These are phyloP conservation scores for Romanogobio albipinnatus DNA, from an alignment of 2,113 vertebrate species.

Conservation along the genomic window DNA sequence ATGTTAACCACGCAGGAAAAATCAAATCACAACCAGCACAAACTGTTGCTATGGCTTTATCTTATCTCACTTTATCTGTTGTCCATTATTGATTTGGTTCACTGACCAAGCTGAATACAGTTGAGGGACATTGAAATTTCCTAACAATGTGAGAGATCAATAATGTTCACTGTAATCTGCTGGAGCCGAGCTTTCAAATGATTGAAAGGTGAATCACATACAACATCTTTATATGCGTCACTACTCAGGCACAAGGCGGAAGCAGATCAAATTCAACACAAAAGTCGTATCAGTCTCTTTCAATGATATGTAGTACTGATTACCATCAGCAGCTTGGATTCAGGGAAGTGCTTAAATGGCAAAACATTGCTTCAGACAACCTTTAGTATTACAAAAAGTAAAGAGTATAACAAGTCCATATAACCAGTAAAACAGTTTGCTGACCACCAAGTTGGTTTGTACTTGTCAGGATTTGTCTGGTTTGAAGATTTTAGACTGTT, in stretches of 20 bases:
- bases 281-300: neutral
- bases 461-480: neutral
- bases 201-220: conserved; percentile 5
- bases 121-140: conserved; percentile 15
- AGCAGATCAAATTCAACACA: conserved; percentile 10
- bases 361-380: neutral
- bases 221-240: neutral
- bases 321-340: neutral
- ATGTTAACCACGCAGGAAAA: neutral
- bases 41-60: neutral
- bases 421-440: neutral
- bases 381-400: neutral
- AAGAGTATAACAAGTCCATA: too few relatives aligned
- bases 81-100: conserved; percentile 9
- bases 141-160: conserved; percentile 19
- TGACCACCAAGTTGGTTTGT: neutral
- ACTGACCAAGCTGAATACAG: neutral
- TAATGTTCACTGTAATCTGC: conserved; percentile 6
- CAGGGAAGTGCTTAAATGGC: neutral
- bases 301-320: neutral
- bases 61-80: conserved; percentile 1
- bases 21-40: neutral
- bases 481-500: neutral
- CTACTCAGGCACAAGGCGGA: neutral
- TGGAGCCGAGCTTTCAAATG: neutral